A percentile compares a stretch with the other conserved stretches of the same genome.
These are phyloP conservation scores for Nomada fucata DNA, from an alignment of 2,888 invertebrate species.

Conservation along the genomic window DNA sequence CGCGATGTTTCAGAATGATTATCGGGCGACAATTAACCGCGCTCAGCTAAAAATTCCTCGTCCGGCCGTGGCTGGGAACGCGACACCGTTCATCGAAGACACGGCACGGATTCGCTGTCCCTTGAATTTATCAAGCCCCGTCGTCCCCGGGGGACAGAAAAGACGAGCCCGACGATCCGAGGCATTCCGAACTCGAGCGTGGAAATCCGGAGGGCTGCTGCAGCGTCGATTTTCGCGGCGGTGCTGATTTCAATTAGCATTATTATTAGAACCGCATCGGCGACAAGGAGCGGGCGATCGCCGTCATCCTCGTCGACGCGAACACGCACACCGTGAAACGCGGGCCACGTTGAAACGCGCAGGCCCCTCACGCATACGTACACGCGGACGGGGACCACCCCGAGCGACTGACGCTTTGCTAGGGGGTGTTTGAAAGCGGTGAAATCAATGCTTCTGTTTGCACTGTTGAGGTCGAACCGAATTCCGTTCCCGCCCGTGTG, in stretches of 20 bases:
- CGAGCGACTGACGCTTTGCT: conserved; percentile 77
- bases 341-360: conserved; percentile 69
- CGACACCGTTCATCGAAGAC: no score
- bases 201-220: conserved; percentile 61
- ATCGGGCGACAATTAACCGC: no score
- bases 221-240: conserved; percentile 66
- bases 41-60: no score
- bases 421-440: conserved; percentile 82
- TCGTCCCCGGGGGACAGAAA: conserved; percentile 9
- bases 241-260: conserved; percentile 81
- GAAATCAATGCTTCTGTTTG: conserved; percentile 84
- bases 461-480: conserved; percentile 83
- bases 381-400: conserved; percentile 64
- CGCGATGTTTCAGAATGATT: no score
- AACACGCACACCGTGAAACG: conserved; percentile 33
- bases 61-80: no score
- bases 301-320: conserved; percentile 61
- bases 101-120: neutral
- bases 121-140: neutral
- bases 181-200: conserved; percentile 58
- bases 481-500: conserved; percentile 74
- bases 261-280: conserved; percentile 78
- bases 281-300: conserved; percentile 70
- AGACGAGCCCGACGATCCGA: conserved; percentile 44
- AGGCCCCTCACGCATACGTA: conserved; percentile 71